phyloP scores from a whole-genome alignment of 92 coral and sea anemone species.

The Zoanthus sansibaricus region DNA sequence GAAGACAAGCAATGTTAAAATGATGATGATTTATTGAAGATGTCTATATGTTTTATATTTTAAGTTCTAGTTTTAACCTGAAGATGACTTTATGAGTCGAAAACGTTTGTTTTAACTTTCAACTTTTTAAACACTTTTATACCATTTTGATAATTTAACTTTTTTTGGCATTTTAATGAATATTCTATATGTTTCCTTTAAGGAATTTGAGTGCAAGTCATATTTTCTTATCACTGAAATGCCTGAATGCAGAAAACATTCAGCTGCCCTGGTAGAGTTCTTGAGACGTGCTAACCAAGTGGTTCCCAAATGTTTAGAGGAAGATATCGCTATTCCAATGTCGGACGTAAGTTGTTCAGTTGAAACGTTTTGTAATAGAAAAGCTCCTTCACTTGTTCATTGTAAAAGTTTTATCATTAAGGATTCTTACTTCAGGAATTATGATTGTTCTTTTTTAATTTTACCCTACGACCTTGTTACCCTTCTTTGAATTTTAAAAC shows the following conservation, averaged over 20 bases:
- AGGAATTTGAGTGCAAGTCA: conserved; percentile 89
- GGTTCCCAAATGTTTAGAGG: conserved; percentile 59
- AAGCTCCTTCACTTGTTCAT: neutral
- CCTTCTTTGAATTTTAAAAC: no score
- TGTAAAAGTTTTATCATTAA: no score
- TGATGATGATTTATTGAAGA: neutral
- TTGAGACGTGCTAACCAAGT: conserved; percentile 63
- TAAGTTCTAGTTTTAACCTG: no score
- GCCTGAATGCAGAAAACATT: neutral
- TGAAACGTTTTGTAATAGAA: neutral
- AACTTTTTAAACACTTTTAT: no score
- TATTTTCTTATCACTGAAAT: conserved; percentile 79
- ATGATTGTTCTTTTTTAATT: neutral
- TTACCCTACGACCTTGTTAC: neutral
- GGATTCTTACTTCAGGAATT: no score
- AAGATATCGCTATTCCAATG: conserved; percentile 65
- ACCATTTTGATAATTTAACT: no score
- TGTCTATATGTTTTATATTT: neutral
- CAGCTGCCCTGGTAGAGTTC: conserved; percentile 34
- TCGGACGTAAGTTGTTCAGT: conserved; percentile 41
- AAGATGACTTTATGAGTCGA: no score
- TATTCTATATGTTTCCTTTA: neutral
- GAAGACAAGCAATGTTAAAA: no score
- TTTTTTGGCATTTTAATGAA: no score
- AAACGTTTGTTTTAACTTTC: no score